Evolutionary conservation across 2,888 invertebrate species (phyloP), one percentile per base, ranked within the genome.

Genomic region (Cephus sareptanus): DNA sequence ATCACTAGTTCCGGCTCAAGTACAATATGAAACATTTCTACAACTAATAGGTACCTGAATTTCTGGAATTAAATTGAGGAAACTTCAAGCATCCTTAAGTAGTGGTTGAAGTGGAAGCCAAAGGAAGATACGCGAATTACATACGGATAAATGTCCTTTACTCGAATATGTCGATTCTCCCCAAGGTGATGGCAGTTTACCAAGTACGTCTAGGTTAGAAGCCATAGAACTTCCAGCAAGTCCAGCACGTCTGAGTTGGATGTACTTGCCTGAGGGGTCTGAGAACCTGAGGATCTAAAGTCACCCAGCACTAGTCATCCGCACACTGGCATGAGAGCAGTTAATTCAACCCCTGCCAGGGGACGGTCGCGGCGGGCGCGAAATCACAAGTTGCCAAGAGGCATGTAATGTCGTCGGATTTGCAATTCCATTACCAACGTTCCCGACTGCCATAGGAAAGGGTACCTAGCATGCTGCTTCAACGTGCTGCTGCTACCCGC

Each of bases 371-470:
- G 82, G 79, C 84, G 81, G 84, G 86, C 86, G 86, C 88, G 87
- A 90, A 90, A 90, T 90, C 90, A 87, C 88, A 87, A 89, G 89
- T 88, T 89, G 89, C 88, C 89, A 89, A 89, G 89, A 88, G 89
- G 87, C 89, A 88, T 89, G 89, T 90, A 90, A 90, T 86, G 89
- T 90, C 88, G 87, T 86, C 87, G 87, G 88, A 90, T 90, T 90
- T 89, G 90, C 90, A 89, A 90, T 90, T 90, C 89, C 90, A 90
- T 90, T 90, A 89, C 87, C 85, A 82, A 75, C 81, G 79, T 79
- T 81, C 83, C 82, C 78, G 69, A 15, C 77, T 85, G 84, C 79
- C 83, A 81, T 87, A 87, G 77, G 75, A 75, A 40, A 69, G 75
- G 40, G 77, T 9, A 56, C 56, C 56, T 40, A 56, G 56, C 9